Evolutionary conservation across 2,113 vertebrate species (phyloP), one percentile per base, ranked within the genome.

Genomic region (Picathartes gymnocephalus): DNA sequence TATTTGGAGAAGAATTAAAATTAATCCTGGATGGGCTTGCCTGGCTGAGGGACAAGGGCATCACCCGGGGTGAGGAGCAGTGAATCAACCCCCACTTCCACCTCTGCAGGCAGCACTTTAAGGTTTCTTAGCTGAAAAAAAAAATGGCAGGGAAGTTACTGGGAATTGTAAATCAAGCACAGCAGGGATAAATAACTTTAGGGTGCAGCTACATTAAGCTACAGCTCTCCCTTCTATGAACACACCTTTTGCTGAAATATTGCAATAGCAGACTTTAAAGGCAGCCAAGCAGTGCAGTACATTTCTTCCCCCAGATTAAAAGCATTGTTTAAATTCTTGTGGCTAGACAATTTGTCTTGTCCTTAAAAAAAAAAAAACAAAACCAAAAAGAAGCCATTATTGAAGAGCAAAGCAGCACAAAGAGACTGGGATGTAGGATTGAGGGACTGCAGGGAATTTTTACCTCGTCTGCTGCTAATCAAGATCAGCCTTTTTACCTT

Each of bases 301-400:
- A 90, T 96, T 95, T 94, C 79, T 95, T 90, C 44, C 48, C 28
- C 88, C 45, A 86, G 85, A 96, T 97, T 88, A 96, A 96, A 96
- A 93, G 80, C 92, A 96, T 95, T 94, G 94, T 50, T 96, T 86
- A 80, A 95, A 96, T 96, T 90, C 90, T 90, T 97, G 94, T 56
- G 95, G 92, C 80, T 86, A 92, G 86, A 94, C 88, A 93, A 94
- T 95, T 96, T 96, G 86, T 96, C 93, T 94, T 95, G 92, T 96
- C 90, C 61, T 91, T 47, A 22, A n/a, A 65, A 72, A 70, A 56
- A 78, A 64, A 42, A 35, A 66, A 54, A 27, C 54, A 37, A 64
- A 76, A n/a, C 47, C 18, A 40, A 81, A 58, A 51, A 39, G 6
- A 83, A 60, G 18, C 16, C 92, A 65, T 88, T 93, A 85, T 47